Evolutionary conservation across 2,797 vertebrate species (phyloP), one percentile per base, ranked within the genome.

Genomic region (Sebastes minor): DNA sequence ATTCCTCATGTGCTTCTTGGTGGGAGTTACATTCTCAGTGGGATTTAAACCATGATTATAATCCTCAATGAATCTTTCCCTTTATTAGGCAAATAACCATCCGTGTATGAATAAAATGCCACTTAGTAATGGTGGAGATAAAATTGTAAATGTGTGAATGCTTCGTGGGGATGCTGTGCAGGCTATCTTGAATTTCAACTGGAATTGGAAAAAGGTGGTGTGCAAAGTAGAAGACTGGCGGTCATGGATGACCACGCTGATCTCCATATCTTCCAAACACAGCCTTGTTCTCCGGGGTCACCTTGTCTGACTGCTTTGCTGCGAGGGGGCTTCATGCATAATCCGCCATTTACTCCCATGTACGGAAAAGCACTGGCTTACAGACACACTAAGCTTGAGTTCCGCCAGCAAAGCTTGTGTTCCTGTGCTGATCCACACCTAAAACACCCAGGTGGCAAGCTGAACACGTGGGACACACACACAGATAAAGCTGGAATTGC

Each of bases 181-280:
- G 60, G 53, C 22, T 66, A 64, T 76, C 62, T 74, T 60, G 27
- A 71, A 67, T 66, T 12, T 68, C 2, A 25, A 27, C n/a, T 35
- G 67, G 61, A 78, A 78, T 27, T 32, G 53, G 10, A 59, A 25
- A 53, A 71, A 32, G n/a, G 55, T n/a, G 42, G 60, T 61, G 67
- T 75, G 72, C 59, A 74, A 71, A 88, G 74, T 72, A 52, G 55
- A 71, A 82, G 78, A 33, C 66, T 63, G 89, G 76, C 80, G 53
- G 93, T 94, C 93, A 95, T 86, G 92, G 94, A 91, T 93, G 91
- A 93, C 89, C 91, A 86, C 83, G 3, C 92, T 95, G 94, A 96
- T 95, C 94, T 95, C 91, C 93, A 91, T 96, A 95, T 96, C 95
- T 95, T 86, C 86, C 82, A 70, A 88, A 86, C 82, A 84, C 95